phyloP scores from a whole-genome alignment of 2,113 vertebrate genomes.

The Sarotherodon lohbergeri region DNA sequence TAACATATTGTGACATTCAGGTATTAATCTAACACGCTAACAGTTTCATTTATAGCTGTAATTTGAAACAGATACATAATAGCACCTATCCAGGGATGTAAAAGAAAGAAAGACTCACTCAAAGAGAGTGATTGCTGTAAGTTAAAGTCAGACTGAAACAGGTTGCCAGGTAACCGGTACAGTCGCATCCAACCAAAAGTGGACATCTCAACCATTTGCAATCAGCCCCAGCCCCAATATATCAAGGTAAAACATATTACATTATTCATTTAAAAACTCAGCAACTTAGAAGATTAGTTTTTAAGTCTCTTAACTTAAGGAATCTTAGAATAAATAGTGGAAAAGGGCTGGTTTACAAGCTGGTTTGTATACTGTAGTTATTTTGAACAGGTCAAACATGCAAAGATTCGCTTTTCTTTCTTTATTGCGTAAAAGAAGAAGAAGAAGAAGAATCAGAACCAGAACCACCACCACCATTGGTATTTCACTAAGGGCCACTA shows the following conservation, averaged over 20 bases:
- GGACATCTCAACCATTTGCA: background rate
- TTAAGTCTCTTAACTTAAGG: background rate
- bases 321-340: background rate
- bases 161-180: background rate
- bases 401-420: background rate
- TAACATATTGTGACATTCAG: background rate
- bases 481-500: background rate
- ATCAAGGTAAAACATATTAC: background rate
- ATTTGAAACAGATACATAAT: background rate
- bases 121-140: background rate
- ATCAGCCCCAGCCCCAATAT: background rate
- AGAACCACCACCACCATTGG: too few relatives aligned
- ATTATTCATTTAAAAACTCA: background rate
- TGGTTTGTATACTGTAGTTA: background rate
- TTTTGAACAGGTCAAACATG: background rate
- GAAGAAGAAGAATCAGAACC: too few relatives aligned
- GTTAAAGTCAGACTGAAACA: background rate
- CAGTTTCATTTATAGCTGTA: background rate
- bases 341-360: background rate
- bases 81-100: background rate
- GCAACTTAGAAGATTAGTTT: background rate
- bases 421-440: background rate
- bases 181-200: background rate
- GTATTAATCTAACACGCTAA: background rate
- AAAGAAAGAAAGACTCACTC: background rate